Evolutionary conservation across 30 jellyfish, hydroid and myxozoan species (phyloP).

Genomic region (Cassiopea andromeda): DNA sequence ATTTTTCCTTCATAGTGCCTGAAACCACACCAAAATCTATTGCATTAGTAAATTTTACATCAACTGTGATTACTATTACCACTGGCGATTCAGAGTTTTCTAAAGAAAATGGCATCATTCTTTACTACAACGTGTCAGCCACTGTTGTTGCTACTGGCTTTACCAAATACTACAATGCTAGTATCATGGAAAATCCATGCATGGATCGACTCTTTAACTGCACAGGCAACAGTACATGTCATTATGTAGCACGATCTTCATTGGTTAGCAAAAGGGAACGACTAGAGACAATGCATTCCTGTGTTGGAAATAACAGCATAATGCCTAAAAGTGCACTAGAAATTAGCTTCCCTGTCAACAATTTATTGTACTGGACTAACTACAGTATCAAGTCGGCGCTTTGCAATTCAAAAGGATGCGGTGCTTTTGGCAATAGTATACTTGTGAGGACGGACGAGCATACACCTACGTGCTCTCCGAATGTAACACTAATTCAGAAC

Average conservation of each 20-base stretch:
- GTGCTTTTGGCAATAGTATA: constrained; percentile 17
- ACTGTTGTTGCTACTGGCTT: neutral
- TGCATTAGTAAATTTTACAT: neutral
- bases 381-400: constrained; percentile 54
- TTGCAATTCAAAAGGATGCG: constrained; percentile 68
- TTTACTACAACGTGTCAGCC: constrained; percentile 25
- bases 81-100: constrained; percentile 32
- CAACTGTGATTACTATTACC: constrained; percentile 1
- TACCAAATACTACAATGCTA: constrained; percentile 16
- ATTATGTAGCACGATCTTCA: neutral
- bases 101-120: constrained; percentile 52
- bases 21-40: neutral
- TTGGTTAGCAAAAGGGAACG: neutral
- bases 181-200: neutral
- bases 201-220: neutral
- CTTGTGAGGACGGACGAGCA: constrained; percentile 55
- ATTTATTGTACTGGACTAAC: constrained; percentile 44
- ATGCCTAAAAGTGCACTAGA: constrained; percentile 37
- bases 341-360: neutral
- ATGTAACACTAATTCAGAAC: constrained; percentile 5
- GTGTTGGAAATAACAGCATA: neutral
- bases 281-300: neutral
- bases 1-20: neutral
- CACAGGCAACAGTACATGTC: neutral
- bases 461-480: constrained; percentile 73